These are phyloP conservation scores for Nixonia krombeini DNA, from an alignment of 1,140 invertebrate species.

Conservation along the genomic window DNA sequence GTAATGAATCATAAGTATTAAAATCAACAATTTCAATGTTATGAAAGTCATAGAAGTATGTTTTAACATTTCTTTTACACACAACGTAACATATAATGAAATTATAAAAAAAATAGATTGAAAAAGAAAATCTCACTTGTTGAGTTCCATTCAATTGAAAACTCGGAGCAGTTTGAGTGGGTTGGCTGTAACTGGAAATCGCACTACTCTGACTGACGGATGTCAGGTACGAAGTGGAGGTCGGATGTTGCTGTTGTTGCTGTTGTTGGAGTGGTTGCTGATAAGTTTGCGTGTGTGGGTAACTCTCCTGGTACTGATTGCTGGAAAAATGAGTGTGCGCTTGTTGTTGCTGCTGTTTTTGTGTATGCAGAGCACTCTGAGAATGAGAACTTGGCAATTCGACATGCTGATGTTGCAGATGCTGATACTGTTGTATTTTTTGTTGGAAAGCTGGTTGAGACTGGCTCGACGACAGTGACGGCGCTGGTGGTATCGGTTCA, in stretches of 20 bases:
- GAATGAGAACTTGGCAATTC: slow-evolving; percentile 57
- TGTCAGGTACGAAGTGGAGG: slow-evolving; percentile 63
- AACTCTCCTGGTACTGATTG: slow-evolving; percentile 70
- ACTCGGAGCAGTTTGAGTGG: slow-evolving; percentile 56
- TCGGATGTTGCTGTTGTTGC: slow-evolving; percentile 58
- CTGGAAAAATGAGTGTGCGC: slow-evolving; percentile 65
- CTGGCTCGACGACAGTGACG: slow-evolving; percentile 73
- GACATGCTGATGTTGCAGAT: slow-evolving; percentile 55
- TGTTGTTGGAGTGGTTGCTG: slow-evolving; percentile 63
- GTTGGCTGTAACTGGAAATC: slow-evolving; percentile 64
- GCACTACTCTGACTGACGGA: slow-evolving; percentile 62
- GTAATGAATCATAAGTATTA: no score
- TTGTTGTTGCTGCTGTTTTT: slow-evolving; percentile 60
- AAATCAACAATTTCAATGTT: no score
- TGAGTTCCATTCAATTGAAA: slow-evolving; percentile 67
- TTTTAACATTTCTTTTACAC: no score
- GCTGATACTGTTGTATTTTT: slow-evolving; percentile 64
- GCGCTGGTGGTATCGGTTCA: slow-evolving; percentile 67
- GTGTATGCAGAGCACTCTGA: slow-evolving; percentile 54
- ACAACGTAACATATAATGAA: no score
- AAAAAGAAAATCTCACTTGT: no score
- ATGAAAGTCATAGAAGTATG: no score
- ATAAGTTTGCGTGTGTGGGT: slow-evolving; percentile 70
- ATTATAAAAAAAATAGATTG: no score
- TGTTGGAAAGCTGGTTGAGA: slow-evolving; percentile 70